Percentiles rank a stretch among this genome's conserved stretches.
phyloP scores from a whole-genome alignment of 2,888 invertebrate species.

The Petrolisthes cinctipes region DNA sequence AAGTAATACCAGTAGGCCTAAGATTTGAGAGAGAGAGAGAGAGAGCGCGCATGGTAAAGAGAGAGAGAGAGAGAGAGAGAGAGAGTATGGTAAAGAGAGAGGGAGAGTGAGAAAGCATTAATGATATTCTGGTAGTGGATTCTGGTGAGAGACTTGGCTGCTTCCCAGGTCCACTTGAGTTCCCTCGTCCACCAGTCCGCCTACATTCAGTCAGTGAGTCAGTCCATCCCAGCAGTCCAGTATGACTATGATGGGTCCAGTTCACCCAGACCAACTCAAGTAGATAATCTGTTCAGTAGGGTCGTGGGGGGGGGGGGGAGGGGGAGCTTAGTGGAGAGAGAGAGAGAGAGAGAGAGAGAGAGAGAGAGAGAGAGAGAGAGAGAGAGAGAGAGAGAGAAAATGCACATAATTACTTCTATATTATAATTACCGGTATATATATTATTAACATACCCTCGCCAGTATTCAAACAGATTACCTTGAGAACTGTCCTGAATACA shows the following conservation, averaged over 20 bases:
- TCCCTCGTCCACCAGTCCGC: no score
- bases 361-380: not conserved
- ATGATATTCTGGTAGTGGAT: not conserved
- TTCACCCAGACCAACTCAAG: not conserved
- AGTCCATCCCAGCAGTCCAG: not conserved
- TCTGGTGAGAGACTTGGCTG: not conserved
- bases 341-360: no score
- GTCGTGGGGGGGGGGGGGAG: not conserved
- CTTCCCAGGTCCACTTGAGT: not conserved
- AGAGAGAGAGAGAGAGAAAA: not conserved
- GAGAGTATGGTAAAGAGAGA: not conserved
- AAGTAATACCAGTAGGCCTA: not conserved
- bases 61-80: not conserved
- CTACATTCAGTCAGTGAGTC: no score
- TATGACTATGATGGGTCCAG: slow-evolving; percentile 3
- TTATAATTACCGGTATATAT: no score
- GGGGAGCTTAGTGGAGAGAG: not conserved
- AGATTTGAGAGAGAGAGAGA: no score
- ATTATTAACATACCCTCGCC: no score
- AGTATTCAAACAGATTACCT: no score
- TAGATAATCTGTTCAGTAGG: not conserved
- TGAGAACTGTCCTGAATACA: no score
- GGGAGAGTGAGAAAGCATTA: not conserved
- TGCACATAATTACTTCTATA: no score
- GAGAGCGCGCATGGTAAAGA: not conserved